Base-by-base conservation (phyloP, 2,888 invertebrate genomes). In the Dicroscelio sp. region DNA sequence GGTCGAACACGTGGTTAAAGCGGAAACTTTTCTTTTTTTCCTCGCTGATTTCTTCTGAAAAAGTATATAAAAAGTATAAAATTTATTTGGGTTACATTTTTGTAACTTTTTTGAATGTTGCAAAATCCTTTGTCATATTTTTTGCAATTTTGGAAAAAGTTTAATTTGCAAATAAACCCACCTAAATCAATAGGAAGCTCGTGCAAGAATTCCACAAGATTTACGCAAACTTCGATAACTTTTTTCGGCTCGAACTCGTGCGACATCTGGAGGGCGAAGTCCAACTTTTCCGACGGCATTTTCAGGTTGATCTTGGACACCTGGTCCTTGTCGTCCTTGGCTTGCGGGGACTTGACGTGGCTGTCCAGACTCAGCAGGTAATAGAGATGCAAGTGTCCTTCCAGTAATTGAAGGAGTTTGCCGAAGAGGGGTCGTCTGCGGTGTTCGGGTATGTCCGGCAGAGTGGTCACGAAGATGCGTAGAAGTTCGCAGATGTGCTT, bases 381-480 rank as follows among this genome's bases (percentile, higher is more conserved):
- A 94, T 98, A 98, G 20, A 98, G 97, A 97, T 98, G 98, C 0
- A 98, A 97, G 96, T 98, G 98, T 82, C 98, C 97, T 87, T 97
- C 97, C 0, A 99, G 97, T 0, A 98, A 98, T 43, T 98, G 97
- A n/a, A 99, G 97, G 1, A 99, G 97, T 94, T 98, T 98, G 43
- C 97, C 97, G 92, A 99, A 99, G 0, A 99, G 97, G 0, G 98
- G 98, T 83, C 98, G 97, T 83, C 99, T 97, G 65, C 99, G 97
- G 96, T 99, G 99, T 94, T 99, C 98, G 0, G 99, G 99, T 23
- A 99, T 99, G 96, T 99, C 99, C 0, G 98, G 97, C 65, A 99
- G 97, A 0, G 99, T 99, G 95, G 99, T 98, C 0, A 99, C 98
- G 96, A 99, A 99, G 67, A 99, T 98, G 67, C 99, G 98, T 27